Evolutionary conservation across 2,113 vertebrate species (phyloP).

Genomic region (Cyanoderma ruficeps): DNA sequence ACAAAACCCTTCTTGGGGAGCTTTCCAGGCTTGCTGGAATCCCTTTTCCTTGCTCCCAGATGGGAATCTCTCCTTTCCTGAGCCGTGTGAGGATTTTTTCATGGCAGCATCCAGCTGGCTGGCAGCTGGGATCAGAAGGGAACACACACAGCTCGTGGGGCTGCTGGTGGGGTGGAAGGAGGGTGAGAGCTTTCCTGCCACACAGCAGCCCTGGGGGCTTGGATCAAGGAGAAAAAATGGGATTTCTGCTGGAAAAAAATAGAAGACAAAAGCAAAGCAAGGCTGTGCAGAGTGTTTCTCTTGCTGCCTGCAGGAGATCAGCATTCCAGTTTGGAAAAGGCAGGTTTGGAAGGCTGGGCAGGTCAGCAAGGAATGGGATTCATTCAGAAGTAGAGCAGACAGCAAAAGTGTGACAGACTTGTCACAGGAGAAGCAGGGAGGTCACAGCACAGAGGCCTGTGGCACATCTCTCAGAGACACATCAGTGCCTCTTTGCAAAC

Average conservation of each 20-base stretch:
- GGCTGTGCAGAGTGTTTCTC: neutral
- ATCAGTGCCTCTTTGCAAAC: neutral
- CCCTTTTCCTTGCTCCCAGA: neutral
- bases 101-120: neutral
- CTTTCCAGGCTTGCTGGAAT: neutral
- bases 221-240: neutral
- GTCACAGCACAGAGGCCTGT: neutral
- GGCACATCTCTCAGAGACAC: neutral
- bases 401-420: neutral
- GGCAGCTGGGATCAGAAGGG: neutral
- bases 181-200: neutral
- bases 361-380: neutral
- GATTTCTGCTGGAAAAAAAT: neutral
- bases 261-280: neutral
- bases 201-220: neutral
- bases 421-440: neutral
- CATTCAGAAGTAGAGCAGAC: neutral
- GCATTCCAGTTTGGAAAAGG: neutral
- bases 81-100: neutral
- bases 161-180: neutral
- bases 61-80: neutral
- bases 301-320: neutral
- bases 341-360: neutral
- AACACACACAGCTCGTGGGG: neutral
- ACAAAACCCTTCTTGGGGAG: neutral